phyloP scores from a whole-genome alignment of 2,113 vertebrate genomes.

The Oreochromis niloticus region DNA sequence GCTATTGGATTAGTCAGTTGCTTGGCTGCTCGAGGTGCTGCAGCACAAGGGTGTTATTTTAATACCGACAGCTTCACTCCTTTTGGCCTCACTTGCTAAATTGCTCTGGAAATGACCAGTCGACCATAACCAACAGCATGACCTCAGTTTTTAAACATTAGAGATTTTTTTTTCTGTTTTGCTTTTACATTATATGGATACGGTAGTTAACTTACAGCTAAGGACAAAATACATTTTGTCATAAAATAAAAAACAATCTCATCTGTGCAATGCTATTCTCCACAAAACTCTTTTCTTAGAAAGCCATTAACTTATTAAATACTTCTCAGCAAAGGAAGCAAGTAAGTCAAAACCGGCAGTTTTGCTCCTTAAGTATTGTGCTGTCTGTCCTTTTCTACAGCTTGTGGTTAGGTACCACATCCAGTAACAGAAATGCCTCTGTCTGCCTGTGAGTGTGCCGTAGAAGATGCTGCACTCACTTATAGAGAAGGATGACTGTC shows the following conservation, averaged over 20 bases:
- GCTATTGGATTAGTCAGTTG: slow-evolving; percentile 18
- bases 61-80: neutral
- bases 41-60: neutral
- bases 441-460: neutral
- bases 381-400: slow-evolving; percentile 26
- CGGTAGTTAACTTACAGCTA: neutral
- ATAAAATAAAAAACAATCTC: neutral
- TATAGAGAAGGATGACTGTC: neutral
- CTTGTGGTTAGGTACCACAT: slow-evolving; percentile 50
- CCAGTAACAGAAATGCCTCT: slow-evolving; percentile 10
- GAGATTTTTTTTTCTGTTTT: neutral
- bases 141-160: neutral
- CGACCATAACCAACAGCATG: neutral
- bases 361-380: slow-evolving; percentile 43
- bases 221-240: neutral
- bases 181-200: neutral
- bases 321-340: slow-evolving; percentile 5
- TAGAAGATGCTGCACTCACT: neutral
- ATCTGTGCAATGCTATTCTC: neutral
- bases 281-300: slow-evolving; percentile 3
- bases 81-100: neutral
- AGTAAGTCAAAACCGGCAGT: slow-evolving; percentile 30
- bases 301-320: slow-evolving; percentile 45
- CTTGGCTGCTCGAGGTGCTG: neutral
- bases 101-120: neutral